Percentiles rank a stretch among this genome's conserved stretches.
Conservation (phyloP, 2,797 vertebrate species). For the Mormyrops boulengeri region DNA sequence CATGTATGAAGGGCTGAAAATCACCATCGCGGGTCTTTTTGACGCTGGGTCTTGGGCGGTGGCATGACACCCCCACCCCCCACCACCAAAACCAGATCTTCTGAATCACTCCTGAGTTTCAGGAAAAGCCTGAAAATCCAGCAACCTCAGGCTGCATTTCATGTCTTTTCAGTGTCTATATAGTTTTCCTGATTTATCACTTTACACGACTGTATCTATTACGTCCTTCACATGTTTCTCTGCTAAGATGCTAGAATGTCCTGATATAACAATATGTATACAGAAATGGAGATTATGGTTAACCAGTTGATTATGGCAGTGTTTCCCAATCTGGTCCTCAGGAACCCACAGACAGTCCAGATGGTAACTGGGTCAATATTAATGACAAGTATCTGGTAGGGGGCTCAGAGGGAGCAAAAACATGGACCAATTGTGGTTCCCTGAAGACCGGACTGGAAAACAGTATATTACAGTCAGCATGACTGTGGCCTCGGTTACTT, state of each 20-base stretch:
- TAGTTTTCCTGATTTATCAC: background rate
- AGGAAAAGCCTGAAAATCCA: background rate
- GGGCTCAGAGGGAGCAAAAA: background rate
- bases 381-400: background rate
- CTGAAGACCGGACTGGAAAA: background rate
- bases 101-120: background rate
- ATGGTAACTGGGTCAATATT: background rate
- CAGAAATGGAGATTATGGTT: background rate
- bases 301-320: background rate
- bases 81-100: background rate
- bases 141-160: background rate
- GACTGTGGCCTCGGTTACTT: background rate
- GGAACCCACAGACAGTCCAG: background rate
- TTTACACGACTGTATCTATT: background rate
- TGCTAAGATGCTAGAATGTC: background rate
- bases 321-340: background rate
- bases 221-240: background rate
- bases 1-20: background rate
- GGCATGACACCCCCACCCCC: background rate
- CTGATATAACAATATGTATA: background rate
- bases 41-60: background rate
- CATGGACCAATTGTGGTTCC: background rate
- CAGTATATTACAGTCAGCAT: background rate
- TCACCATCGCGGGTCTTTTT: background rate
- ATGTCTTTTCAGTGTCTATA: background rate